phyloP scores from a whole-genome alignment of 2,113 vertebrate genomes.

The Percina caprodes region DNA sequence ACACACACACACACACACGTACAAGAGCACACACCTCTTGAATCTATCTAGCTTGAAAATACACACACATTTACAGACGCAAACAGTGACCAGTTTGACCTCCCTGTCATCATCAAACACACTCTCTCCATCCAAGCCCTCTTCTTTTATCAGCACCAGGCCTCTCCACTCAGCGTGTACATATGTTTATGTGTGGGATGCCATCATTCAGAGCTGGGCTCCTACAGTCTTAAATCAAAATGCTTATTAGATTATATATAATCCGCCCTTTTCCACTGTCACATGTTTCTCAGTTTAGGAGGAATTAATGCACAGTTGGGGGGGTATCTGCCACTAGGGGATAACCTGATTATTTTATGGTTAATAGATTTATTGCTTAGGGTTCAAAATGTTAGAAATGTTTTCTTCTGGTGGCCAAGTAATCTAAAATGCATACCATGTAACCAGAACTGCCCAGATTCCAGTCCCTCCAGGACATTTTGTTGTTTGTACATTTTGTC shows the following conservation, averaged over 20 bases:
- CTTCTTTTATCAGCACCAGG: background rate
- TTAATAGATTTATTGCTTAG: background rate
- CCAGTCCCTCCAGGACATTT: background rate
- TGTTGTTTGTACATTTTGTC: no score
- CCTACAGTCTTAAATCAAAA: conserved; percentile 42
- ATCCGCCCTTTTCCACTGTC: background rate
- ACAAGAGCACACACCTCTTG: background rate
- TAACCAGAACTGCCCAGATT: background rate
- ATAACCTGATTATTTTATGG: background rate
- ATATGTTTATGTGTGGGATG: background rate
- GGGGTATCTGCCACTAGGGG: background rate
- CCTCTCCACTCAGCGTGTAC: background rate
- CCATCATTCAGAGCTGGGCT: background rate
- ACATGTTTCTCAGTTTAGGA: conserved; percentile 4
- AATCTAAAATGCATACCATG: background rate
- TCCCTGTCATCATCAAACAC: conserved; percentile 11
- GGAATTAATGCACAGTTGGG: background rate
- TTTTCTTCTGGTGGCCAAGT: background rate
- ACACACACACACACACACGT: background rate
- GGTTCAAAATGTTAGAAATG: background rate
- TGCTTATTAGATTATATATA: conserved; percentile 50
- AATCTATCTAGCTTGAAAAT: background rate
- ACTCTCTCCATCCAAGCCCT: conserved; percentile 7
- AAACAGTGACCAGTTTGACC: conserved; percentile 14
- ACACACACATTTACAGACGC: background rate